phyloP scores from a whole-genome alignment of 2,113 vertebrate genomes.

The Prunella himalayana region DNA sequence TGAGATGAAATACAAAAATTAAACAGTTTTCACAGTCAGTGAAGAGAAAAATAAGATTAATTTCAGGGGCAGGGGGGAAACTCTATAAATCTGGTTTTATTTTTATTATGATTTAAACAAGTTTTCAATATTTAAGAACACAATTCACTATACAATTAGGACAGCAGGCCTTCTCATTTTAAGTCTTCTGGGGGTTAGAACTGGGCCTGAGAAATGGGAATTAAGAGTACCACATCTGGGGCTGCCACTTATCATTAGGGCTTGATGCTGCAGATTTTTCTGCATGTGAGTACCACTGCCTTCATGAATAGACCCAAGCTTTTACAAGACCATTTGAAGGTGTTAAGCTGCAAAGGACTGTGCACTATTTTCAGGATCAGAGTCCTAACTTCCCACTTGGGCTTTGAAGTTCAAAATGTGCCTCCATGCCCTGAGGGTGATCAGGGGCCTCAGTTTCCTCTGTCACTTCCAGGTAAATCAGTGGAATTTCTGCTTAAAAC shows the following conservation, averaged over 20 bases:
- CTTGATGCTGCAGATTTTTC: background rate
- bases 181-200: background rate
- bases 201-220: background rate
- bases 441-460: background rate
- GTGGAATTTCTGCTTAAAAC: background rate
- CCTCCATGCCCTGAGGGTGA: background rate
- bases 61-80: background rate
- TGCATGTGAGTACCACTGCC: background rate
- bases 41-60: background rate
- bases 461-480: background rate
- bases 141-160: background rate
- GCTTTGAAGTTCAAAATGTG: background rate
- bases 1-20: background rate
- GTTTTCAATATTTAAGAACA: background rate
- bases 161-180: background rate
- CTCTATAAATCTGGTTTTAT: background rate
- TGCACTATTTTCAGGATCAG: background rate
- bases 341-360: background rate
- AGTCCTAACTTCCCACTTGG: background rate
- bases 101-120: background rate
- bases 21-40: background rate
- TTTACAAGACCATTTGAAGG: fast-evolving
- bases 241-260: background rate
- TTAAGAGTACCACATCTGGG: fast-evolving
- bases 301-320: background rate